Evolutionary conservation across 2,888 invertebrate species (phyloP).

Genomic region (Acronicta leporina): DNA sequence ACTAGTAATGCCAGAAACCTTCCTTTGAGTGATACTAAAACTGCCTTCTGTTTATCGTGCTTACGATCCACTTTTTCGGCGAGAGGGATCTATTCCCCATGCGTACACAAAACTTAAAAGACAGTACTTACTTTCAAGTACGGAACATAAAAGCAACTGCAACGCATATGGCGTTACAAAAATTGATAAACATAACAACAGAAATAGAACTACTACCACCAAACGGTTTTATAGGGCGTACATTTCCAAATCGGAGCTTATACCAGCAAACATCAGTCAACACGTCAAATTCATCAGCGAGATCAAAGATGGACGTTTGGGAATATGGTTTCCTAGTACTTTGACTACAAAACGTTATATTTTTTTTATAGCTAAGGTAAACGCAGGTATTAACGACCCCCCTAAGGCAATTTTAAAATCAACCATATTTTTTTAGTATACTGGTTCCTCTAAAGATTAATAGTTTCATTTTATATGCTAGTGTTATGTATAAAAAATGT

Average conservation of each 20-base stretch:
- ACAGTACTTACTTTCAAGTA: constrained; percentile 54
- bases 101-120: constrained; percentile 43
- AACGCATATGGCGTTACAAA: constrained; percentile 59
- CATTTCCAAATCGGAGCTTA: constrained; percentile 48
- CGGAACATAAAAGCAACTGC: constrained; percentile 50
- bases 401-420: too few species aligned
- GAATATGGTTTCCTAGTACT: constrained; percentile 61
- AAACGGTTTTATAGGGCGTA: constrained; percentile 51
- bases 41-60: constrained; percentile 46
- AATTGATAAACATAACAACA: constrained; percentile 58
- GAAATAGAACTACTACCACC: constrained; percentile 54
- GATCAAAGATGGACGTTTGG: constrained; percentile 60
- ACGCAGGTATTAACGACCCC: too few species aligned
- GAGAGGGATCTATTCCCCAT: constrained; percentile 25
- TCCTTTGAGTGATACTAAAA: constrained; percentile 32
- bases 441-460: too few species aligned
- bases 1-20: constrained; percentile 9
- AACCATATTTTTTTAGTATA: too few species aligned
- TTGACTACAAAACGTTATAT: constrained; percentile 41
- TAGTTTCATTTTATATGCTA: too few species aligned
- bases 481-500: too few species aligned
- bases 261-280: constrained; percentile 60
- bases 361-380: constrained; percentile 49
- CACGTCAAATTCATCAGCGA: constrained; percentile 59
- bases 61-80: constrained; percentile 45